phyloP scores from a whole-genome alignment of 2,113 vertebrate species.

The Semnornis frantzii region DNA sequence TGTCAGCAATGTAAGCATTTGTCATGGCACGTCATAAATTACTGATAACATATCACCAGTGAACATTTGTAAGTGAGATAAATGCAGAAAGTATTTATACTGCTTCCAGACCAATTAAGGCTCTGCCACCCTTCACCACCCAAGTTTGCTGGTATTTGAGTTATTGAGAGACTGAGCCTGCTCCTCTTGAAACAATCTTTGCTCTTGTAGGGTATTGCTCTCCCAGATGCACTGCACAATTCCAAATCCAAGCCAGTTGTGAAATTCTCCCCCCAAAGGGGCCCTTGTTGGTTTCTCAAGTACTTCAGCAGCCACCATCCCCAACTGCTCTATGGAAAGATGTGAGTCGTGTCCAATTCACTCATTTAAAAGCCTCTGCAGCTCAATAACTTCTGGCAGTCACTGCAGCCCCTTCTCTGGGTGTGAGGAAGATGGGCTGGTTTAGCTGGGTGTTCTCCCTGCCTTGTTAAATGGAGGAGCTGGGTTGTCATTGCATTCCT shows the following conservation, averaged over 20 bases:
- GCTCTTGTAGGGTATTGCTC: neutral
- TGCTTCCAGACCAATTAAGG: constrained; percentile 55
- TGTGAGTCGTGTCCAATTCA: constrained; percentile 12
- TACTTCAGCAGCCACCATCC: neutral
- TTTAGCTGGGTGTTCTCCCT: constrained; percentile 19
- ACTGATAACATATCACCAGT: constrained; percentile 64
- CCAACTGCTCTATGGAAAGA: constrained; percentile 37
- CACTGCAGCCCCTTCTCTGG: neutral
- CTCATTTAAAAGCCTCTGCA: constrained; percentile 50
- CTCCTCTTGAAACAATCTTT: neutral
- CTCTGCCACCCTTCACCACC: constrained; percentile 22
- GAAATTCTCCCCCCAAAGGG: constrained; percentile 29
- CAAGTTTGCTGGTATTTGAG: constrained; percentile 31
- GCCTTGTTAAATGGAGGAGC: neutral
- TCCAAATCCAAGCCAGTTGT: neutral
- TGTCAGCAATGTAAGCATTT: constrained; percentile 47
- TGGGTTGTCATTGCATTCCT: neutral
- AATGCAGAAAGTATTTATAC: constrained; percentile 55
- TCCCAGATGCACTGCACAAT: neutral
- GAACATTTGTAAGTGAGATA: constrained; percentile 57
- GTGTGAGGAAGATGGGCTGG: constrained; percentile 1
- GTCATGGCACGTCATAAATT: constrained; percentile 65
- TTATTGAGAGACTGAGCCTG: constrained; percentile 28
- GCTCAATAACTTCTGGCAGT: constrained; percentile 42
- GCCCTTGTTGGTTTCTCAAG: constrained; percentile 37